phyloP scores from a whole-genome alignment of 2,888 invertebrate species.

The Aporophyla lueneburgensis region DNA sequence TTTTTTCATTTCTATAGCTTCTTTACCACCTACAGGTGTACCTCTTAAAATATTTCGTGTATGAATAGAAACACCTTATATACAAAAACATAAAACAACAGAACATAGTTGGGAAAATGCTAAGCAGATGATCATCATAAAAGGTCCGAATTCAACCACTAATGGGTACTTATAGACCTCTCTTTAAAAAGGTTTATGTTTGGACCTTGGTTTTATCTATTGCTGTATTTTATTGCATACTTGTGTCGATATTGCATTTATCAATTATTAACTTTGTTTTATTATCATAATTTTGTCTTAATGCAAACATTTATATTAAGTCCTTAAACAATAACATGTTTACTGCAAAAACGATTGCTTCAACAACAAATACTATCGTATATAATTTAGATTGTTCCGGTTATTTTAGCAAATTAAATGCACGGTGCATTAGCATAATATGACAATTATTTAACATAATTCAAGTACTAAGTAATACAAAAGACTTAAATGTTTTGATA shows the following conservation, averaged over 20 bases:
- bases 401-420: constrained; percentile 29
- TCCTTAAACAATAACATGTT: constrained; percentile 16
- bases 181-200: background rate
- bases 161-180: background rate
- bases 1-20: no score
- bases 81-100: no score
- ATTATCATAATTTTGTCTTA: background rate
- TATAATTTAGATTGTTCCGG: constrained; percentile 14
- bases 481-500: constrained; percentile 40
- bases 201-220: background rate
- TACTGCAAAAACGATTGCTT: constrained; percentile 11
- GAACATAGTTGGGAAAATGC: no score
- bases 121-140: background rate
- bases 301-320: constrained; percentile 2
- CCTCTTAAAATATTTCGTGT: no score
- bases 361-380: constrained; percentile 3
- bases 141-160: background rate
- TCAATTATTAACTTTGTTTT: background rate
- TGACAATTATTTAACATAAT: constrained; percentile 37
- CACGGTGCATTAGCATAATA: constrained; percentile 40
- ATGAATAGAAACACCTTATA: no score
- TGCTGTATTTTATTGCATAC: background rate
- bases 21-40: no score
- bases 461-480: constrained; percentile 37
- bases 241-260: background rate